Evolutionary conservation across 2,888 invertebrate species (phyloP).

Genomic region (Tyria jacobaeae): DNA sequence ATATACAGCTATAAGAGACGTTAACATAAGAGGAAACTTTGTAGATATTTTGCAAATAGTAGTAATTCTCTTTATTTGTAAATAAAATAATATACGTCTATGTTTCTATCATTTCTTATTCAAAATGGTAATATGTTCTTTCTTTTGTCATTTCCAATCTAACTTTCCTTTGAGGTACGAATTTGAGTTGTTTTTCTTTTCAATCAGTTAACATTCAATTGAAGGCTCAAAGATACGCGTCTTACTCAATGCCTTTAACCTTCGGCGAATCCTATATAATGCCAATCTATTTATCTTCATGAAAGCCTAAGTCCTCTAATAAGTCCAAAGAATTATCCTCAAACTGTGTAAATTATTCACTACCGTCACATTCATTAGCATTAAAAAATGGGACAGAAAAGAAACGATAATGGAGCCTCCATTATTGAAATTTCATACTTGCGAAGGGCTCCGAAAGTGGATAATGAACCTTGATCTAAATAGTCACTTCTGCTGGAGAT

Average conservation of each 20-base stretch:
- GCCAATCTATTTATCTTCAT: conserved; percentile 29
- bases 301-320: conserved; percentile 30
- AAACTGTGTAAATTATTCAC: conserved; percentile 40
- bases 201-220: conserved; percentile 18
- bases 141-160: conserved; percentile 13
- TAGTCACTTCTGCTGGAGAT: conserved; percentile 22
- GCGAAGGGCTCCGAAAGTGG: conserved; percentile 34
- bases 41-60: conserved; percentile 4
- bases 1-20: too few species aligned
- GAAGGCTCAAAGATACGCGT: conserved; percentile 2
- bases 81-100: conserved; percentile 31
- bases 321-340: conserved; percentile 34
- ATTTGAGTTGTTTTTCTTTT: conserved; percentile 15
- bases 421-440: conserved; percentile 48
- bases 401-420: conserved; percentile 41
- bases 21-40: neutral
- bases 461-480: conserved; percentile 45
- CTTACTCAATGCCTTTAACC: conserved; percentile 19
- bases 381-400: conserved; percentile 50
- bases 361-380: conserved; percentile 39
- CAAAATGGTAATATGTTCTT: conserved; percentile 9
- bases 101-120: conserved; percentile 20
- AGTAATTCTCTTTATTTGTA: conserved; percentile 22
- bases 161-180: conserved; percentile 12
- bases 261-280: conserved; percentile 24